Evolutionary conservation across 1,140 invertebrate genomes (phyloP), one percentile per base, ranked within the genome.

Genomic region (Hyles euphorbiae): DNA sequence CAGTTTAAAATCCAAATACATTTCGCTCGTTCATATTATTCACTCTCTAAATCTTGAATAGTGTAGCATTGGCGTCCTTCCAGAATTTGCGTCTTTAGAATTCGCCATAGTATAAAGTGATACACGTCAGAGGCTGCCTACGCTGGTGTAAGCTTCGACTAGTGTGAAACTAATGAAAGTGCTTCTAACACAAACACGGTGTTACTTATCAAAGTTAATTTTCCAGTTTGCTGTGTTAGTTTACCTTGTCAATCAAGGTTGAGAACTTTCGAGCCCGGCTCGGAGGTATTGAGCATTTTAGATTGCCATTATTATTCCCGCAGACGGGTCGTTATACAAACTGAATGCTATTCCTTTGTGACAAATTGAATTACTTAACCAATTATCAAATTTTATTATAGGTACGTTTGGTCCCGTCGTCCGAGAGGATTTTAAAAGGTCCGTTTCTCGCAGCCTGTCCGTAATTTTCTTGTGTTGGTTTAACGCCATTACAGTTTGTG

Each of bases 171-270:
- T 70, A 70, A 72, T 70, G 72, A 67, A 67, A 63, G 54, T 62
- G 63, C 53, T 56, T 56, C 52, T 32, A 53, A 60, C 62, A 58
- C 53, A 57, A 59, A 67, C 56, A 55, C 44, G 65, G 63, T 63
- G 67, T 70, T 70, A 73, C 64, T 73, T 71, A 67, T 65, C 60
- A 63, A 76, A 76, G 63, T 73, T 68, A 71, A 76, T 71, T 71
- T 76, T 70, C 65, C 65, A 76, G 68, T 73, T 72, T 67, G 60
- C 58, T 47, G 65, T 71, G 52, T 69, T 64, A 73, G 68, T 73
- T 74, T 75, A 68, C 66, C 65, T 68, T 60, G 74, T 67, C 74
- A 73, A 74, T 74, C 65, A 66, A 56, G 59, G 48, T 65, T 53
- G 54, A 53, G 58, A 67, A 63, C 54, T 67, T 67, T 50, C 22